These are phyloP conservation scores for Tetheella fluctuosa DNA, from an alignment of 2,888 invertebrate species.

Conservation along the genomic window DNA sequence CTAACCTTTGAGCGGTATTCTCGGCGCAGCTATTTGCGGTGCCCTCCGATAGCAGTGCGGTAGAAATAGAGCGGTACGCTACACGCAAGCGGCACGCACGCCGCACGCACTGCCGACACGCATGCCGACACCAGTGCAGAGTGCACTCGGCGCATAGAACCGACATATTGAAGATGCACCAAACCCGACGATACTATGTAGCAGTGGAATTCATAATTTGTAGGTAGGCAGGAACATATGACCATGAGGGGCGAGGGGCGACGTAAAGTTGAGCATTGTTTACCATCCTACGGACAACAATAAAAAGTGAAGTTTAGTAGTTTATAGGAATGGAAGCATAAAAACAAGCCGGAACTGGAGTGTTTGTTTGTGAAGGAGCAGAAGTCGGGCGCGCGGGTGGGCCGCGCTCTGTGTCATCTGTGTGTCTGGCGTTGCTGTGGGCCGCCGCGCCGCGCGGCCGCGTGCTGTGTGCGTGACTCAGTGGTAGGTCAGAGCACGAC, in stretches of 20 bases:
- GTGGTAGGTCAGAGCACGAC: too few species aligned
- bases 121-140: too few species aligned
- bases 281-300: background rate
- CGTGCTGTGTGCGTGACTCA: too few species aligned
- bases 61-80: constrained; percentile 9
- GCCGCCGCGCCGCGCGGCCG: too few species aligned
- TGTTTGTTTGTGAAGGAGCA: background rate
- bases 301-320: background rate
- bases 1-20: constrained; percentile 68
- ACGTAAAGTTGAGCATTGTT: background rate
- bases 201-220: too few species aligned
- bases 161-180: too few species aligned
- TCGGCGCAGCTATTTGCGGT: constrained; percentile 61
- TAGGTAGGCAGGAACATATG: too few species aligned
- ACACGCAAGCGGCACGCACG: background rate
- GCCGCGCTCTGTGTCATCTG: too few species aligned
- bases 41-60: constrained; percentile 34
- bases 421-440: too few species aligned
- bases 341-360: background rate
- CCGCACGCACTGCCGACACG: constrained; percentile 25
- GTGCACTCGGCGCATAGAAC: too few species aligned
- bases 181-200: too few species aligned
- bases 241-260: background rate
- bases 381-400: background rate
- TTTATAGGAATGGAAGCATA: background rate